Percentiles rank a stretch among this genome's conserved stretches.
Evolutionary conservation across 2,113 vertebrate genomes (phyloP).

Genomic region (Mastomys natalensis): DNA sequence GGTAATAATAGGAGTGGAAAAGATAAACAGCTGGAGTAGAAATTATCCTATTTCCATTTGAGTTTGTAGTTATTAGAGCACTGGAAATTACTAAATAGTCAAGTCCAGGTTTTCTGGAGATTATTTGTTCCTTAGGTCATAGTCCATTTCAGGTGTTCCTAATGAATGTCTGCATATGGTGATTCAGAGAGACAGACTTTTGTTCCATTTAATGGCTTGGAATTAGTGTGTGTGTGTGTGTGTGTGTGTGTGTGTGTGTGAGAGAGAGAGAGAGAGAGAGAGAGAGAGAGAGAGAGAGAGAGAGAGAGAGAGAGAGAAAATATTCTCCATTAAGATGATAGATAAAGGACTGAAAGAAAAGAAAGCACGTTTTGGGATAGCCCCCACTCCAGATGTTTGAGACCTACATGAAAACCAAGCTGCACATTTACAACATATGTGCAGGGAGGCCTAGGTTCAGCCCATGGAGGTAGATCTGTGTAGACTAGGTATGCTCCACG

Average conservation of each 20-base stretch:
- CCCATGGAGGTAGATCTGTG: no score
- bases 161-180: neutral
- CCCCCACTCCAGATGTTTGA: no score
- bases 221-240: neutral
- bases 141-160: neutral
- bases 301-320: no score
- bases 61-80: neutral
- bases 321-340: neutral
- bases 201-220: neutral
- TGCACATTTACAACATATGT: no score
- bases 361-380: no score
- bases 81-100: neutral
- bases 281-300: no score
- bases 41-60: constrained; percentile 35
- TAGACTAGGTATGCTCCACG: no score
- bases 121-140: neutral
- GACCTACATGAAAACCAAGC: no score
- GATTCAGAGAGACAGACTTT: neutral
- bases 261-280: no score
- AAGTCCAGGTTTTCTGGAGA: neutral
- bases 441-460: no score
- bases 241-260: no score
- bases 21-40: neutral
- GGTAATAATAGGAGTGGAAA: neutral
- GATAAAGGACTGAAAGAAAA: neutral